Base-by-base conservation (phyloP, 2,888 invertebrate genomes). In the Callimorpha dominula region DNA sequence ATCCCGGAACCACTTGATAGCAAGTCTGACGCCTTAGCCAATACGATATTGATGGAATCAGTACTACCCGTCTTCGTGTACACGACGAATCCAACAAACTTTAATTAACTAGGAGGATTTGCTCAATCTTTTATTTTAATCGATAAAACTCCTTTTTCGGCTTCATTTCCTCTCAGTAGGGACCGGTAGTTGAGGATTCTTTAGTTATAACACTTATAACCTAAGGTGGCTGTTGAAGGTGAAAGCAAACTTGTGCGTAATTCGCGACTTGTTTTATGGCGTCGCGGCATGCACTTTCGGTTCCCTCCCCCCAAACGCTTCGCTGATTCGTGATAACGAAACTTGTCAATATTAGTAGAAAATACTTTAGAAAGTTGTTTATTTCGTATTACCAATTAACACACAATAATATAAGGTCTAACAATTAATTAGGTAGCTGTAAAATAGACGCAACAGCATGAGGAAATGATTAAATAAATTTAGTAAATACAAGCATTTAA, bases 301-400 rank as follows among this genome's bases (percentile, higher is more conserved):
- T 87, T 86, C 82, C 81, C 84, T 78, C 6, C 60, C 12, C 31
- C 20, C 81, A 78, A 70, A 73, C 78, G 65, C 78, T 80, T 70
- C 76, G 73, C 67, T 65, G 75, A 74, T 74, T 77, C 81, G 82
- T 84, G 89, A 88, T 90, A 90, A 88, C 85, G 83, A 88, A 79
- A 79, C 76, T 78, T 84, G 89, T 87, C 88, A 92, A 92, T 90
- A 90, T 89, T 90, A 74, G 85, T 88, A 90, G 88, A 91, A 89
- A 90, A 85, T 54, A 76, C 15, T 54, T 68, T 82, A 85, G 88
- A 91, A 90, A 91, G 89, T 87, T 78, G 78, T 84, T 79, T 82
- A 70, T 72, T 57, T 79, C 67, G 63, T 71, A 72, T 66, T 68
- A 31, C 40, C n/a, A 43, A 42, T 65, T 66, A 74, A 71, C 68